Base-by-base conservation (phyloP, 2,888 invertebrate genomes). In the Lasioglossum figueresi region DNA sequence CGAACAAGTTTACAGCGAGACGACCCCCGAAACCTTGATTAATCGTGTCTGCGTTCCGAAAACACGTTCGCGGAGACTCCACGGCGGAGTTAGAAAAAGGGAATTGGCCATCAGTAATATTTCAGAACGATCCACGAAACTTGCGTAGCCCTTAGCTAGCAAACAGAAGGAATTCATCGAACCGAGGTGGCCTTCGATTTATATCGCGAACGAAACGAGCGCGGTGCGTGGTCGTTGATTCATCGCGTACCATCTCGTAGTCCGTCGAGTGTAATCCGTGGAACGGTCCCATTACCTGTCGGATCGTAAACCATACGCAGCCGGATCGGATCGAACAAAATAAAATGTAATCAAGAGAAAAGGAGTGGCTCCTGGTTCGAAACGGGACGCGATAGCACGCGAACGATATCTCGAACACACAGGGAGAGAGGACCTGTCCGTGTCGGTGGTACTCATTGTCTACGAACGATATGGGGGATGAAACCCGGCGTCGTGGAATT, bases 401-500 rank as follows among this genome's bases (percentile, higher is more conserved):
- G 71, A 82, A 77, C 71, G 75, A 19, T 63, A 31, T 31, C 63
- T 31, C 31, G 63, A 63, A 31, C 31, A 31, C 31, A 63, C 31
- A 31, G 31, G 19, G 6, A 63, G 63, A 4, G 16, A 45, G 45
- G 59, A n/a, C 1, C 31, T 6, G 31, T 63, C 63, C n/a, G 63
- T 63, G 63, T 40, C 19, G 31, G 79, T 70, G 73, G 70, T 70
- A 23, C 52, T 74, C 82, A 73, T 86, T 83, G 90, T 86, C 88
- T 79, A 79, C 85, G 77, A 89, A 88, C 87, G 90, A 91, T 90
- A 91, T 91, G 90, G 89, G 83, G 82, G 79, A 70, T 87, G 73
- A 87, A 83, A 31, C 27, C 31, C 31, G 19, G 63, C 63, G 85
- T 87, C 89, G 83, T 88, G 89, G 90, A 92, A 93, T 93, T 93